Conservation (phyloP, 2,113 vertebrate genomes). For the Melanostigma gelatinosum region DNA sequence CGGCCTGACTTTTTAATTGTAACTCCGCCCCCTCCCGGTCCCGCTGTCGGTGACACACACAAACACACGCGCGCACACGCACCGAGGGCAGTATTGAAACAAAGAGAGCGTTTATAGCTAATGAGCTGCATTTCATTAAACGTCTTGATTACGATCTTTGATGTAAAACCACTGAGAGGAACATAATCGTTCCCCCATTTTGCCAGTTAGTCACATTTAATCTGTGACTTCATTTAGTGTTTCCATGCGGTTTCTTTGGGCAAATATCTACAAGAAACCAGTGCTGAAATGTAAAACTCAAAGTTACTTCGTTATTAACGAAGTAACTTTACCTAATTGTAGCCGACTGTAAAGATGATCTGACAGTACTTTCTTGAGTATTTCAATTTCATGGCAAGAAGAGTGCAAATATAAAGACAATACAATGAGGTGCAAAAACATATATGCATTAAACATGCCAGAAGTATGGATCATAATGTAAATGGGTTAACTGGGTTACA, state of each 20-base stretch:
- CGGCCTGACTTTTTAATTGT: slow-evolving; percentile 45
- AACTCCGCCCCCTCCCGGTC: slow-evolving; percentile 50
- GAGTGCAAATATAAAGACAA: not conserved
- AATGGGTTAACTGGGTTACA: not conserved
- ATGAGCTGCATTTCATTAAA: not conserved
- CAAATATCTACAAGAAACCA: not conserved
- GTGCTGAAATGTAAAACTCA: not conserved
- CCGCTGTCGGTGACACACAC: not conserved
- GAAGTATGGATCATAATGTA: not conserved
- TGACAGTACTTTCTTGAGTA: not conserved
- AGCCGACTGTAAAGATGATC: too few species aligned
- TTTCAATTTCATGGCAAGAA: not conserved
- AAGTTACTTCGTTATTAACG: not conserved
- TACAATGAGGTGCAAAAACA: not conserved
- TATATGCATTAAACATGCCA: not conserved
- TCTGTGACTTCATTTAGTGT: slow-evolving; percentile 4
- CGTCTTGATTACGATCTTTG: slow-evolving; percentile 6
- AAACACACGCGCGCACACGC: not conserved
- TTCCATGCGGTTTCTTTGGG: not conserved
- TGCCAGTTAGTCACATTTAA: not conserved
- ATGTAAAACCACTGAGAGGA: not conserved
- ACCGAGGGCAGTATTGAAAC: slow-evolving; percentile 31
- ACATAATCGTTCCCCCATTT: not conserved
- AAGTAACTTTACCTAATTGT: not conserved
- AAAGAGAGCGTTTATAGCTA: not conserved